Conservation (phyloP, 2,113 vertebrate species). For the Corythaixoides concolor region DNA sequence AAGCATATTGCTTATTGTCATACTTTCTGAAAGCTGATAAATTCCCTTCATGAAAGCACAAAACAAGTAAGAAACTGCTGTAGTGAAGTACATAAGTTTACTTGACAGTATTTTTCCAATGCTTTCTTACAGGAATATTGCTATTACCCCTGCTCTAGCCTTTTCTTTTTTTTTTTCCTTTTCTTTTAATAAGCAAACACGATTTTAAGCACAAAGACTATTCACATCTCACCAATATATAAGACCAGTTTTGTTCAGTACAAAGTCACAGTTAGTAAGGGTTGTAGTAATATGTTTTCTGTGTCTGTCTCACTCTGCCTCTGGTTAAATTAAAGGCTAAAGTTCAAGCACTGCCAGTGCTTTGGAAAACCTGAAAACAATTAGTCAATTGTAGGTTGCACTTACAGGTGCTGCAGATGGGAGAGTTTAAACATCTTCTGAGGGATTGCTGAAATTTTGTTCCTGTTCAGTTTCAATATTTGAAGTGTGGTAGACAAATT, state of each 20-base stretch:
- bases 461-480: conserved; percentile 89
- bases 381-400: conserved; percentile 58
- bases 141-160: background rate
- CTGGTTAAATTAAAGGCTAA: conserved; percentile 52
- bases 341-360: conserved; percentile 22
- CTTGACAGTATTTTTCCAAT: background rate
- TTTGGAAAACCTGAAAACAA: conserved; percentile 64
- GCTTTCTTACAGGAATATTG: background rate
- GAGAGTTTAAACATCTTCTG: conserved; percentile 93
- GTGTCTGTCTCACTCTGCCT: conserved; percentile 11
- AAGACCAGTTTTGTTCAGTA: conserved; percentile 16
- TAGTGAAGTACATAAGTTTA: background rate
- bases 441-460: conserved; percentile 86
- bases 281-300: conserved; percentile 8
- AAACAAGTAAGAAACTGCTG: background rate
- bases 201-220: conserved; percentile 25
- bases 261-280: background rate
- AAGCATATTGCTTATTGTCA: background rate
- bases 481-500: conserved; percentile 87
- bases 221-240: conserved; percentile 10
- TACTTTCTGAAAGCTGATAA: background rate
- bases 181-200: background rate
- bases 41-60: background rate
- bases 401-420: conserved; percentile 94
- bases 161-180: background rate